Conservation (phyloP, 1,140 invertebrate genomes). For the Zaprionus lachaisei region DNA sequence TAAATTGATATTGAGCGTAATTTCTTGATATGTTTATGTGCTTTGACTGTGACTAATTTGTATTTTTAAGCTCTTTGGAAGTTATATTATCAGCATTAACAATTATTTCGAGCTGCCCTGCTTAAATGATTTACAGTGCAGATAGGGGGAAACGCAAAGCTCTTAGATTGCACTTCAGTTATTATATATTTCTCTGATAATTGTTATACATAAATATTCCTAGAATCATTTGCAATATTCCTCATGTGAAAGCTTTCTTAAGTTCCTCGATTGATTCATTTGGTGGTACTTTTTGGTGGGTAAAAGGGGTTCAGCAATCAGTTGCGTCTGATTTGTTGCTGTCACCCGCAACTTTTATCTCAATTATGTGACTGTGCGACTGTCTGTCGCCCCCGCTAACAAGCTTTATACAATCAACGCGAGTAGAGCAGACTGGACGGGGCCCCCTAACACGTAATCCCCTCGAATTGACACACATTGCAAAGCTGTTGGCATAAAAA, state of each 20-base stretch:
- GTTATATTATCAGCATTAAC: background rate
- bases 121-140: background rate
- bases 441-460: conserved; percentile 6
- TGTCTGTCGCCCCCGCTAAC: background rate
- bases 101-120: background rate
- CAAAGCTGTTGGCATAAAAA: conserved; percentile 29
- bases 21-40: background rate
- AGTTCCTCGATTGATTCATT: background rate
- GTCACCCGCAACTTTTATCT: conserved; percentile 5
- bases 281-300: background rate
- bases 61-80: background rate
- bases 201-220: background rate
- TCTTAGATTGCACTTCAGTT: background rate
- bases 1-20: background rate
- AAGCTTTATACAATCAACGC: conserved; percentile 57
- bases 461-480: conserved; percentile 62
- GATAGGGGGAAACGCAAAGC: background rate
- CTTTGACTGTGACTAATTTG: background rate
- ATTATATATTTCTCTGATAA: background rate
- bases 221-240: too few species aligned
- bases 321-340: background rate
- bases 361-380: conserved; percentile 1
- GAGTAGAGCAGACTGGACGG: conserved; percentile 1
- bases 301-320: background rate
- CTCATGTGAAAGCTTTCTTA: background rate